These are phyloP conservation scores for Dolichomitus sp. DNA, from an alignment of 2,888 invertebrate species.

Conservation along the genomic window DNA sequence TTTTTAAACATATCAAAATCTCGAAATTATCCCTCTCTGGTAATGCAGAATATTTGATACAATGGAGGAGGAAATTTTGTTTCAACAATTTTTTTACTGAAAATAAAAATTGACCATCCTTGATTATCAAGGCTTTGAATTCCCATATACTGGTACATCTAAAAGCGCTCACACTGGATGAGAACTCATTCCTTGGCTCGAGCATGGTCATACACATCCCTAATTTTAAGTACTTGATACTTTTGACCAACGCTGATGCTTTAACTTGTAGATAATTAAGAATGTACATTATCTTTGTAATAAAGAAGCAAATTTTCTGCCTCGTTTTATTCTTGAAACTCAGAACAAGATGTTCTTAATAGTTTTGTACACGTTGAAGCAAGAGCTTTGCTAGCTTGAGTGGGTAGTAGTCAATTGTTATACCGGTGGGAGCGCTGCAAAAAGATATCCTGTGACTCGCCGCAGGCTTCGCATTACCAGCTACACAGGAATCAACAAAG, in stretches of 20 bases:
- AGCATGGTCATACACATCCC: not conserved
- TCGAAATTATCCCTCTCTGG: too few relatives aligned
- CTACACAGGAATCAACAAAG: slow-evolving; percentile 19
- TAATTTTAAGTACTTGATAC: not conserved
- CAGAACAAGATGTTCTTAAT: not conserved
- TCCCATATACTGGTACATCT: too few relatives aligned
- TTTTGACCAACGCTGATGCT: not conserved
- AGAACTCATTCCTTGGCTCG: too few relatives aligned
- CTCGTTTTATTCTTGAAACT: not conserved
- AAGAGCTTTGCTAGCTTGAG: slow-evolving; percentile 1
- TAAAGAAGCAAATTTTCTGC: not conserved
- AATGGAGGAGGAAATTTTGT: too few relatives aligned
- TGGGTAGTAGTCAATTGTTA: slow-evolving; percentile 5
- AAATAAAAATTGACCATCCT: too few relatives aligned
- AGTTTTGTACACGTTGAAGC: slow-evolving; percentile 3
- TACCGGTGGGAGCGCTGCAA: slow-evolving; percentile 7
- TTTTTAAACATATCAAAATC: too few relatives aligned
- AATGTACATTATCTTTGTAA: not conserved
- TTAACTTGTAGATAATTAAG: not conserved
- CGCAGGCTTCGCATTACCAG: slow-evolving; percentile 34
- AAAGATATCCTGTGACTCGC: slow-evolving; percentile 28
- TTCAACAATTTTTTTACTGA: too few relatives aligned
- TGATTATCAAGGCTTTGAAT: too few relatives aligned
- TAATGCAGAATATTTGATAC: too few relatives aligned
- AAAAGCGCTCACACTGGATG: too few relatives aligned